Evolutionary conservation across 2,113 vertebrate genomes (phyloP).

Genomic region (Centropus unirufus): DNA sequence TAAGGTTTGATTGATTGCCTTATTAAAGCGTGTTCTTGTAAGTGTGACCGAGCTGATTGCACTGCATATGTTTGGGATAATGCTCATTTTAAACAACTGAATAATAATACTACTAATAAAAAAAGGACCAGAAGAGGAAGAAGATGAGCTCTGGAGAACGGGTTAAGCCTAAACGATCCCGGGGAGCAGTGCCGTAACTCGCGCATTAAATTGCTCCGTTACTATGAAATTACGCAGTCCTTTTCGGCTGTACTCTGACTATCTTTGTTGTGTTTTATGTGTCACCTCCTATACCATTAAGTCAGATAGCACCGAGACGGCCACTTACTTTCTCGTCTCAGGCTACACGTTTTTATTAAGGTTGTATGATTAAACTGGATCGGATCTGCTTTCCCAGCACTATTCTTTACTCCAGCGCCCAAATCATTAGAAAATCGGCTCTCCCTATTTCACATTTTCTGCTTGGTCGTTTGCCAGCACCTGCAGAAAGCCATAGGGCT

Average conservation of each 20-base stretch:
- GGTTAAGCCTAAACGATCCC: conserved; percentile 74
- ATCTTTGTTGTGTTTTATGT: background rate
- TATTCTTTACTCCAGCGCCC: background rate
- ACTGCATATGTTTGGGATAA: conserved; percentile 99
- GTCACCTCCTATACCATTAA: conserved; percentile 25
- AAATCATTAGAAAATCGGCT: background rate
- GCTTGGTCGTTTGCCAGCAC: background rate
- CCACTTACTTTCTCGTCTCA: background rate
- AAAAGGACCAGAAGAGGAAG: conserved; percentile 46
- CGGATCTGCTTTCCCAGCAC: background rate
- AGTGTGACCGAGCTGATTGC: conserved; percentile 99
- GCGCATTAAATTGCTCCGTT: conserved; percentile 75
- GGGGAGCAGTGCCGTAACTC: conserved; percentile 66
- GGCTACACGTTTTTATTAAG: conserved; percentile 54
- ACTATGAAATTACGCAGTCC: conserved; percentile 60
- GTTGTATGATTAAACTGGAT: background rate
- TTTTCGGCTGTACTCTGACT: background rate
- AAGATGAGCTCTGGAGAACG: conserved; percentile 74
- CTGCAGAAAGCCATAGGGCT: background rate
- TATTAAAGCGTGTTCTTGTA: conserved; percentile 99
- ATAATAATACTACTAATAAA: conserved; percentile 72
- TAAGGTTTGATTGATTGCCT: conserved; percentile 96
- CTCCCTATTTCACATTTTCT: background rate
- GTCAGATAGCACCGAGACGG: background rate
- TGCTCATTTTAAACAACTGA: conserved; percentile 93